A percentile compares a stretch with the other conserved stretches of the same genome.
phyloP scores from a whole-genome alignment of 2,797 vertebrate genomes.

The Galago senegalensis region DNA sequence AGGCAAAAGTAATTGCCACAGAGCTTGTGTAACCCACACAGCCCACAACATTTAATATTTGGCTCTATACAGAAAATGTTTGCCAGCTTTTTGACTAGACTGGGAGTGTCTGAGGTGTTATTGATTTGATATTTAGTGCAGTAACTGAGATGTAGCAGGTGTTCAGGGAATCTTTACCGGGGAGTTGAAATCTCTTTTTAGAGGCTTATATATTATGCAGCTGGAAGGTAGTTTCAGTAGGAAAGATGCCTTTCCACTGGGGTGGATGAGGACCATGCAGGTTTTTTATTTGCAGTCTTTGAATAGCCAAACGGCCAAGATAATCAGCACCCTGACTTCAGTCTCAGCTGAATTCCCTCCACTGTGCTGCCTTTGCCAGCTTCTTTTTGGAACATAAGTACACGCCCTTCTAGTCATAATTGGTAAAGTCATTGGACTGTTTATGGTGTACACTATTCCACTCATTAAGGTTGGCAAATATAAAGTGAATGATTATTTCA shows the following conservation, averaged over 20 bases:
- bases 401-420: not conserved
- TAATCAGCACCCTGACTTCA: not conserved
- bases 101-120: not conserved
- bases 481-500: slow-evolving; percentile 11
- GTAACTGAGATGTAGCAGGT: slow-evolving; percentile 9
- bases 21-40: not conserved
- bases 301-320: slow-evolving; percentile 4
- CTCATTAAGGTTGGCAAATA: not conserved
- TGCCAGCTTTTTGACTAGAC: not conserved
- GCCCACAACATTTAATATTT: not conserved
- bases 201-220: not conserved
- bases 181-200: slow-evolving; percentile 22
- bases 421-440: not conserved
- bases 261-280: not conserved
- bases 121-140: not conserved
- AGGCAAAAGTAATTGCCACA: not conserved
- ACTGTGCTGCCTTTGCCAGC: not conserved
- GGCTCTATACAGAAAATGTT: not conserved
- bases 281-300: not conserved
- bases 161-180: not conserved
- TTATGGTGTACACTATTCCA: not conserved
- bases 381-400: not conserved
- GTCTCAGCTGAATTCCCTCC: not conserved
- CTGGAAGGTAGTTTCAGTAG: slow-evolving; percentile 22
- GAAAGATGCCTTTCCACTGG: not conserved